A percentile compares a stretch with the other conserved stretches of the same genome.
Evolutionary conservation across 2,797 vertebrate species (phyloP).

Genomic region (Podarcis lilfordi): DNA sequence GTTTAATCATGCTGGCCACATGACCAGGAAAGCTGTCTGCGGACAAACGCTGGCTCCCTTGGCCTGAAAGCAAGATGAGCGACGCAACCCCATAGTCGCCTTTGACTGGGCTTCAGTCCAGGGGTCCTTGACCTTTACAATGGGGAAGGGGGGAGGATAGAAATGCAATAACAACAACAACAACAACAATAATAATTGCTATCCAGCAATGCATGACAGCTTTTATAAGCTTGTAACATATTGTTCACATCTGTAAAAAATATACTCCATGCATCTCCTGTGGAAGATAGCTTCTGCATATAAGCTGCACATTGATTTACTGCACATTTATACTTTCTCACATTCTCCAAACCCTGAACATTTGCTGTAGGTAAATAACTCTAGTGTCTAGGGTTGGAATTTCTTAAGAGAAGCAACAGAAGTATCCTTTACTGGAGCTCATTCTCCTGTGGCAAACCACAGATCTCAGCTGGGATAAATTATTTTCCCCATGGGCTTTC

Average conservation of each 20-base stretch:
- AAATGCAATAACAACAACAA: no score
- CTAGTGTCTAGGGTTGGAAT: constrained; percentile 9
- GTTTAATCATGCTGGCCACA: no score
- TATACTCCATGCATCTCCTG: background rate
- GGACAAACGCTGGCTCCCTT: no score
- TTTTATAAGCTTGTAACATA: constrained; percentile 37
- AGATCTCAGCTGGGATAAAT: background rate
- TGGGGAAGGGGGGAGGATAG: no score
- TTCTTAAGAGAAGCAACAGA: background rate
- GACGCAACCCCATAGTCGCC: no score
- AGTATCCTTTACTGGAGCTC: background rate
- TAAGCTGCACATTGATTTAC: constrained; percentile 17
- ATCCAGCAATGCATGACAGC: constrained; percentile 6
- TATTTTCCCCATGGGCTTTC: constrained; percentile 19
- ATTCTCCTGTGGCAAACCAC: constrained; percentile 2
- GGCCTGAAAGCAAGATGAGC: no score
- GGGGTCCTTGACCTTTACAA: no score
- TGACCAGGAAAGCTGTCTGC: no score
- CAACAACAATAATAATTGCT: background rate
- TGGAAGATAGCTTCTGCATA: background rate
- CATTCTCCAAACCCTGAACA: background rate
- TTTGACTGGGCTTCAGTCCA: no score
- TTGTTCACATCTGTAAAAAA: background rate
- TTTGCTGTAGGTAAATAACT: constrained; percentile 32
- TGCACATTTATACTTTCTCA: constrained; percentile 19